Evolutionary conservation across 2,113 vertebrate genomes (phyloP), one percentile per base, ranked within the genome.

Genomic region (Atractosteus spatula): DNA sequence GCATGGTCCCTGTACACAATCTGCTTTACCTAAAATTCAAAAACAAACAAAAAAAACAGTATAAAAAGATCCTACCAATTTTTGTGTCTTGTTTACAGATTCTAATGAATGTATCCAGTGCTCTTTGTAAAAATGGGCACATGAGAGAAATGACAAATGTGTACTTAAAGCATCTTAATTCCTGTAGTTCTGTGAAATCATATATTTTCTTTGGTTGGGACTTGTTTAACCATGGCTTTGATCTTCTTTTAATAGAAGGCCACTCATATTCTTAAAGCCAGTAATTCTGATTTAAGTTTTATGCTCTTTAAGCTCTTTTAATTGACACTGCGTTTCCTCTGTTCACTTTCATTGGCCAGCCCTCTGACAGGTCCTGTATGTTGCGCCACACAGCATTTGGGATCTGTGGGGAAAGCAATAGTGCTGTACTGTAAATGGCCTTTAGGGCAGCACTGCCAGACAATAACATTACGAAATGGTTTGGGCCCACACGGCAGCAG

Each of bases 91-190:
- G 70, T 71, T 90, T 90, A 54, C 86, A 91, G 89, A 91, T 88
- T 87, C 88, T 83, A 87, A 74, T 83, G 80, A 80, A 81, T 91
- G 89, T 81, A 80, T 70, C 77, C 84, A 82, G 76, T 91, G 89
- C 82, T 86, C 87, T 72, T 85, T 79, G 57, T 85, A 88, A 67
- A 88, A 80, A 71, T 89, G 86, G 87, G 84, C 88, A 71, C 90
- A 86, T 84, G 76, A 74, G 57, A 77, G 81, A 65, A 86, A 75
- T 84, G 79, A 87, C 76, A 73, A 69, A 63, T 90, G 89, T 79
- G 41, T 88, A 41, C 71, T 80, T 44, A 89, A 91, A 73, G 71
- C 54, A 17, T 71, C 88, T 12, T 87, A 89, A 66, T 89, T 84
- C 74, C 83, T 91, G 2, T 79, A 79, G 44, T 87, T 85, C 56